Base-by-base conservation (phyloP, 1,140 invertebrate species). In the Drosophila kanapiae region DNA sequence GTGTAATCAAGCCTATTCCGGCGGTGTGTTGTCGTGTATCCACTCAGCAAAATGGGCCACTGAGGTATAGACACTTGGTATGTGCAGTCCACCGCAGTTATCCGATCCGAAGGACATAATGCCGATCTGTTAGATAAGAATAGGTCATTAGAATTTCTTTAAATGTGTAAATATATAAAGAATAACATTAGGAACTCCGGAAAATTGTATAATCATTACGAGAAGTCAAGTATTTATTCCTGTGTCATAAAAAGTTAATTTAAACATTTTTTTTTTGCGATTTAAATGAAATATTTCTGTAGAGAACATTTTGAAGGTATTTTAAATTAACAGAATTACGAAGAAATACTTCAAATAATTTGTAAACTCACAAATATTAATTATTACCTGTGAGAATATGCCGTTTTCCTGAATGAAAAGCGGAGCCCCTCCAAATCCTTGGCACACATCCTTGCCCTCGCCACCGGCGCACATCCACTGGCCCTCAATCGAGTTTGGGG, bases 31-130 rank as follows among this genome's bases (percentile, higher is more conserved):
- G 67, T 95, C 95, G 23, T 94, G 93, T 61, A 96, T 96, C 95
- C 95, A 96, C 23, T 94, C 93, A 42, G 94, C 91, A 69, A 96
- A 96, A 75, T 95, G 94, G 18, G 94, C 95, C n/a, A 96, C 93
- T 56, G 95, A 95, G 0, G 95, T 95, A 79, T 96, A 96, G 1
- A 96, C 95, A 75, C 95, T 96, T 18, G 95, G 95, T 0, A 96
- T 94, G 0, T 95, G 95, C 37, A 94, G 93, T 9, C 94, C 94
- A 27, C 95, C 95, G 82, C 95, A 96, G 85, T 95, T 95, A 75
- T 96, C 95, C 1, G 95, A 96, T 3, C 95, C 95, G 79, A 96
- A 96, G 0, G 95, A 96, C 59, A 96, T 94, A 35, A 96, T 95
- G n/a, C 95, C 95, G 53, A 96, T 93, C 95, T 96, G 54, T 37